Evolutionary conservation across 2,113 vertebrate genomes (phyloP).

Genomic region (Pseudonaja textilis): DNA sequence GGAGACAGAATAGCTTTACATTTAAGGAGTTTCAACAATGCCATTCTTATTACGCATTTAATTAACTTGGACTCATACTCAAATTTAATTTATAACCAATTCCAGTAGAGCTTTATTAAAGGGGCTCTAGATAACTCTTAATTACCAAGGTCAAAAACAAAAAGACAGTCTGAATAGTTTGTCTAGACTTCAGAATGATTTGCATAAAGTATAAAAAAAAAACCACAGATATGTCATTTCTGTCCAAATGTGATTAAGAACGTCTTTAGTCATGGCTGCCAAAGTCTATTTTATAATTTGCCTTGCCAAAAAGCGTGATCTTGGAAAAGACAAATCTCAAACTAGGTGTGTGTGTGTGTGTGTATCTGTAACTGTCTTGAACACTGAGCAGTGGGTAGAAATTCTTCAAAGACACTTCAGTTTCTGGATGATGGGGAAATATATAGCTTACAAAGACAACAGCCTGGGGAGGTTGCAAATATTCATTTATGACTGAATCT

Average conservation of each 20-base stretch:
- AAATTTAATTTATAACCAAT: conserved; percentile 31
- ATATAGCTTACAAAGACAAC: neutral
- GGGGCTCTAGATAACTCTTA: neutral
- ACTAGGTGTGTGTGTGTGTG: neutral
- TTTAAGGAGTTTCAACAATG: conserved; percentile 29
- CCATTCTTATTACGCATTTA: conserved; percentile 29
- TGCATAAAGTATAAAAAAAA: conserved; percentile 31
- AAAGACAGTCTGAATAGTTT: conserved; percentile 16
- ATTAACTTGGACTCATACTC: neutral
- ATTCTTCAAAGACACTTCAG: neutral
- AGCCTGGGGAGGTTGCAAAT: neutral
- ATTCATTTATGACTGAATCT: neutral
- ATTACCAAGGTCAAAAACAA: conserved; percentile 35
- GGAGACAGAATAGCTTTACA: conserved; percentile 29
- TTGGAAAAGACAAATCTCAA: neutral
- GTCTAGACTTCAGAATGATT: conserved; percentile 17
- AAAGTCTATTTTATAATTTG: conserved; percentile 20
- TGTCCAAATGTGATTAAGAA: conserved; percentile 15
- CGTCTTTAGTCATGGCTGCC: neutral
- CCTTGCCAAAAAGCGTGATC: conserved; percentile 1
- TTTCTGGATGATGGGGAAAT: neutral
- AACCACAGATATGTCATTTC: neutral
- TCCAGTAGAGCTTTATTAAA: conserved; percentile 29
- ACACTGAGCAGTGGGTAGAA: neutral
- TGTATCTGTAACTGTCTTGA: neutral